Evolutionary conservation across 2,888 invertebrate species (phyloP).

Genomic region (Phlogophora meticulosa): DNA sequence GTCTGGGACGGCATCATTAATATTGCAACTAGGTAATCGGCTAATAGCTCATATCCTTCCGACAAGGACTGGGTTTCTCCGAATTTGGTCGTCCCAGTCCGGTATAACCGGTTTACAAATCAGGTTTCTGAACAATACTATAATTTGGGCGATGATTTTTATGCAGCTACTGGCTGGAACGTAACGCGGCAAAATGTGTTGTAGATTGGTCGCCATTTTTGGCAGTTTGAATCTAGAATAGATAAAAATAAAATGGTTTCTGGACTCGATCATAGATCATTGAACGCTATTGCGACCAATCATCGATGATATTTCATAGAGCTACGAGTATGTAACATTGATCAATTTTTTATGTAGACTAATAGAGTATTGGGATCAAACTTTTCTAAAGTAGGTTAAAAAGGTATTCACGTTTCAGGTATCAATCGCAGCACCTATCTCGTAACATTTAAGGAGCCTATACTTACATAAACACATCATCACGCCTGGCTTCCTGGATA

Average conservation of each 20-base stretch:
- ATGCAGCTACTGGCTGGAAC: constrained; percentile 40
- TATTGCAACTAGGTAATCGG: constrained; percentile 49
- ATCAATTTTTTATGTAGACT: not conserved
- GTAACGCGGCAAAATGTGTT: constrained; percentile 12
- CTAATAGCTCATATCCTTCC: constrained; percentile 53
- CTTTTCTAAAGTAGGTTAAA: not conserved
- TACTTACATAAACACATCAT: no score
- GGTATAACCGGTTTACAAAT: constrained; percentile 47
- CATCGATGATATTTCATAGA: no score
- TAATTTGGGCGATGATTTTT: constrained; percentile 49
- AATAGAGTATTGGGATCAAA: not conserved
- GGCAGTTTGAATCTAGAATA: constrained; percentile 37
- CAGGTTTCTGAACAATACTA: constrained; percentile 54
- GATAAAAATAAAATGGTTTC: constrained; percentile 26
- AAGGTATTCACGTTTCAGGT: not conserved
- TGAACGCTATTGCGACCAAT: no score
- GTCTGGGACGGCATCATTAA: constrained; percentile 12
- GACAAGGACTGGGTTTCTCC: constrained; percentile 42
- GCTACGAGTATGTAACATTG: constrained; percentile 1
- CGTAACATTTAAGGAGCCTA: not conserved
- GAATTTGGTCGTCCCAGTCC: constrained; percentile 45
- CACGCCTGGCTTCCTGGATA: no score
- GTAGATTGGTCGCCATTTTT: not conserved
- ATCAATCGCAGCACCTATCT: not conserved
- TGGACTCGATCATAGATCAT: constrained; percentile 1